Evolutionary conservation across 2,113 vertebrate genomes (phyloP), one percentile per base, ranked within the genome.

Genomic region (Tauraco erythrolophus): DNA sequence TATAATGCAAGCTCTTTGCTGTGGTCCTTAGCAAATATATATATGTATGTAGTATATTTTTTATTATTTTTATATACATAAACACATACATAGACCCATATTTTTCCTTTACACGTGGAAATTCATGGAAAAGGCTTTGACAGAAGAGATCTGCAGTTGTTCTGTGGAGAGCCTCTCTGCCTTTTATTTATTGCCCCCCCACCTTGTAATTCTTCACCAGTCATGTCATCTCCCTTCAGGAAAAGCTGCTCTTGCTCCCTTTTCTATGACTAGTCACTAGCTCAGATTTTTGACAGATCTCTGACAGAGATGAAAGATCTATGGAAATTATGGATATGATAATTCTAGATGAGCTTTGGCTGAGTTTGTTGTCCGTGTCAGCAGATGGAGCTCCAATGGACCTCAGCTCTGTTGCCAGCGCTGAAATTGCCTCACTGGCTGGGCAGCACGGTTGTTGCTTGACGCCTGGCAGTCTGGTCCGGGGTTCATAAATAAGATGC

Each of bases 331-430:
- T 15, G 43, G 45, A 6, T 84, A 18, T 81, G 94, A 41, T 84
- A 10, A 82, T 91, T 92, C 48, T 7, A 9, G 68, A 39, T 3
- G 35, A 72, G 75, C 82, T 87, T 76, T 94, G 94, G 89, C 87
- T 0, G 28, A 50, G 62, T 41, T 50, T 45, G 68, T 71, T 89
- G 50, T 89, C 51, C 9, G 0, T 86, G 84, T 93, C 93, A 95
- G 94, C 94, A 96, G 95, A 96, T 96, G 95, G 85, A 95, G 92
- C 81, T 88, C 84, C 45, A 25, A 46, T 86, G 93, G 84, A 75
- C 74, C 71, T 83, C 3, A 0, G 23, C 69, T 68, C 45, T 0
- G 0, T 1, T 90, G 89, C 91, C 89, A 94, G 10, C 46, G 0
- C 66, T 70, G 45, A 33, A 91, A 84, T 48, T 72, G 84, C 46